A percentile compares a stretch with the other conserved stretches of the same genome.
Conservation (phyloP, 2,113 vertebrate species). For the Lycaon pictus region DNA sequence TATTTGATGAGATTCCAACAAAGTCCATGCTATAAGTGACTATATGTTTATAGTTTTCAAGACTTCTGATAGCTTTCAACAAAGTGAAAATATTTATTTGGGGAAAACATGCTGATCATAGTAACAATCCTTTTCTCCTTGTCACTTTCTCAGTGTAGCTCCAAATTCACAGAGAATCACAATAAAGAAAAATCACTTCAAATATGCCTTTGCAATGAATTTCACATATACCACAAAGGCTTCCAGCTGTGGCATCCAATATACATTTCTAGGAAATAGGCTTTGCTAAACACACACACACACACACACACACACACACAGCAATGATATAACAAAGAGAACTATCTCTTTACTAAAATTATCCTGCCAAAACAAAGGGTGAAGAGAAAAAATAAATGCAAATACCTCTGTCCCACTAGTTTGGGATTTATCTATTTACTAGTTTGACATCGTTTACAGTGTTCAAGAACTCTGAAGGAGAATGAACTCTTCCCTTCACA, state of each 20-base stretch:
- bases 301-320: not conserved
- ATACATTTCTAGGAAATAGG: not conserved
- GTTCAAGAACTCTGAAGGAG: too few relatives aligned
- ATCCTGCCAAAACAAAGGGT: not conserved
- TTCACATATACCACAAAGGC: not conserved
- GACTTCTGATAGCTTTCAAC: not conserved
- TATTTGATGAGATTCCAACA: not conserved
- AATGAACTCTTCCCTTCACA: not conserved
- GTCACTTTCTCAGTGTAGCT: not conserved
- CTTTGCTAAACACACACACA: not conserved
- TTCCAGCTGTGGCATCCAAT: not conserved
- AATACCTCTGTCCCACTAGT: rapidly evolving
- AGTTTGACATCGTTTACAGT: not conserved
- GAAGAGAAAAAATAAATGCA: not conserved
- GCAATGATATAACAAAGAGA: not conserved
- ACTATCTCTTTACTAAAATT: not conserved
- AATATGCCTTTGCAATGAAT: not conserved
- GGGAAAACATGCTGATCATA: not conserved
- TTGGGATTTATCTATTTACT: not conserved
- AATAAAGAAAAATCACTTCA: not conserved
- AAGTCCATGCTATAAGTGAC: rapidly evolving
- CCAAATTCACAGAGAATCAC: not conserved
- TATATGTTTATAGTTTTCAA: not conserved
- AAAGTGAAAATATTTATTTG: not conserved
- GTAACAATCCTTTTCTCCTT: not conserved